Evolutionary conservation across 2,888 invertebrate genomes (phyloP).

Genomic region (Papilio elwesi): DNA sequence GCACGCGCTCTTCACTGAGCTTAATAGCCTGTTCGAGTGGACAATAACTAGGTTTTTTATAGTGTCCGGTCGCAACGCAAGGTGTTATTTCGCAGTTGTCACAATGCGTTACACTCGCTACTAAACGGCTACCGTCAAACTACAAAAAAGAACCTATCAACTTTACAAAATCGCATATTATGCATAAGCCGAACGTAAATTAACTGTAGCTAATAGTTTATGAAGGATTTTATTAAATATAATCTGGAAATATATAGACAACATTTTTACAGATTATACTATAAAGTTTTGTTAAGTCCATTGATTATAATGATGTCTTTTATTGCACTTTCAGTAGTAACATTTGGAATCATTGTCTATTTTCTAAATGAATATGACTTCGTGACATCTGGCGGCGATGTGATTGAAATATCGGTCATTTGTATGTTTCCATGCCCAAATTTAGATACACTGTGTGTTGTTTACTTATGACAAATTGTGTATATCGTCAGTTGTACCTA

Average conservation of each 20-base stretch:
- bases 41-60: constrained; percentile 60
- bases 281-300: too few species aligned
- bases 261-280: neutral
- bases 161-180: constrained; percentile 13
- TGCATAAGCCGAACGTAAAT: constrained; percentile 13
- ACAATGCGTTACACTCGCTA: constrained; percentile 43
- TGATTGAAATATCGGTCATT: too few species aligned
- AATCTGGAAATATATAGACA: neutral
- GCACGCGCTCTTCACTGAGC: constrained; percentile 59
- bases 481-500: neutral
- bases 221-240: neutral
- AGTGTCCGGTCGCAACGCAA: constrained; percentile 57
- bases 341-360: too few species aligned
- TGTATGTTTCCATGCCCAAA: too few species aligned
- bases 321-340: too few species aligned
- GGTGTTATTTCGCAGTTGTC: constrained; percentile 48
- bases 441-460: too few species aligned
- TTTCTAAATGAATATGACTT: too few species aligned
- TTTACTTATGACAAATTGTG: too few species aligned
- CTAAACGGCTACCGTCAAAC: constrained; percentile 34
- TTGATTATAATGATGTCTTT: too few species aligned
- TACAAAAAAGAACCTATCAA: constrained; percentile 32
- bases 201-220: neutral
- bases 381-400: too few species aligned
- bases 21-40: constrained; percentile 60